These are phyloP conservation scores for Drosophila parvula DNA, from an alignment of 1,140 invertebrate genomes.

Conservation along the genomic window DNA sequence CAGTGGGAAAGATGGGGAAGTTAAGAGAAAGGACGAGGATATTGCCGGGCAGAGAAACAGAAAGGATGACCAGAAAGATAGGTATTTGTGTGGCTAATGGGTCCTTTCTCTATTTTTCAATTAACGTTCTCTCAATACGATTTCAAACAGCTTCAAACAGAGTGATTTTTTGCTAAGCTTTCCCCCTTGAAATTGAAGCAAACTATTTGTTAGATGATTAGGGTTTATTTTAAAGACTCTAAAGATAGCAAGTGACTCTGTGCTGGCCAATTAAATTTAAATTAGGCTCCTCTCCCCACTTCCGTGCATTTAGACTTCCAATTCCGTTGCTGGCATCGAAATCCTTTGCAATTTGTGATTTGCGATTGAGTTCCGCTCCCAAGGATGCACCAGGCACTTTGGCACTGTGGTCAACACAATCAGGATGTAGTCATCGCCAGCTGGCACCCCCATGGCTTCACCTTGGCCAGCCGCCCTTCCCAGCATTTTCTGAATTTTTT, in stretches of 20 bases:
- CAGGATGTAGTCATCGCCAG: slow-evolving; percentile 57
- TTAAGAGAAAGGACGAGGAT: slow-evolving; percentile 1
- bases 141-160: neutral
- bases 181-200: neutral
- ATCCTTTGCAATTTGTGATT: slow-evolving; percentile 35
- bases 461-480: neutral
- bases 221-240: no score
- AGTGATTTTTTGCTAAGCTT: neutral
- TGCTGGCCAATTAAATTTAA: slow-evolving; percentile 15
- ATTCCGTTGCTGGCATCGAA: slow-evolving; percentile 8
- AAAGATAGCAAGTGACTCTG: neutral
- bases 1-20: slow-evolving; percentile 17
- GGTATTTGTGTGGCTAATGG: slow-evolving; percentile 1
- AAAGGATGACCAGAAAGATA: neutral
- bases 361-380: slow-evolving; percentile 41
- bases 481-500: neutral
- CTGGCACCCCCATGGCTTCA: slow-evolving; percentile 53
- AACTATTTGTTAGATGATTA: neutral
- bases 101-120: slow-evolving; percentile 4
- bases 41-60: neutral
- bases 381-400: slow-evolving; percentile 29
- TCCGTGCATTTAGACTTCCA: slow-evolving; percentile 21
- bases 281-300: slow-evolving; percentile 12
- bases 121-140: slow-evolving; percentile 4
- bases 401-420: slow-evolving; percentile 61